Conservation (phyloP, 2,888 invertebrate genomes). For the Machimus rusticus region DNA sequence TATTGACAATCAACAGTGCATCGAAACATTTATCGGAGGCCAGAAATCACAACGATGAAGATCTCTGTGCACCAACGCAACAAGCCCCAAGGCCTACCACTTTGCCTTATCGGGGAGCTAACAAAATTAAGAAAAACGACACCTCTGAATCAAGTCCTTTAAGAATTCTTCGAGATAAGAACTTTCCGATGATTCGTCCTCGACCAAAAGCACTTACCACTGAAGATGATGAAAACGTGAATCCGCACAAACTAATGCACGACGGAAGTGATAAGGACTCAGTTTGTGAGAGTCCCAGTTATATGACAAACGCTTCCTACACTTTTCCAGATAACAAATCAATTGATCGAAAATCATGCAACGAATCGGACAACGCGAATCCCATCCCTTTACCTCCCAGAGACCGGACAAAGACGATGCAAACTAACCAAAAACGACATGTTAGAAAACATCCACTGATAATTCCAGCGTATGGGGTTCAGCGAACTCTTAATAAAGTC, state of each 20-base stretch:
- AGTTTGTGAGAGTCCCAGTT: conserved; percentile 62
- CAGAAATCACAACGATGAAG: background rate
- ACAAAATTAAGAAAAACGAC: conserved; percentile 26
- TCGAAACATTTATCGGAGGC: background rate
- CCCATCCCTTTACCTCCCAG: conserved; percentile 82
- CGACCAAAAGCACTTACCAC: conserved; percentile 38
- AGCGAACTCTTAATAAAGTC: conserved; percentile 70
- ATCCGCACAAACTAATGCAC: conserved; percentile 41
- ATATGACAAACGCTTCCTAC: conserved; percentile 58
- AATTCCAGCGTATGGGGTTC: conserved; percentile 72
- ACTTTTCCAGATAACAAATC: conserved; percentile 55
- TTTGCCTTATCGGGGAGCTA: conserved; percentile 57
- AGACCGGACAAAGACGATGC: conserved; percentile 72
- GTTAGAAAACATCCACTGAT: conserved; percentile 83
- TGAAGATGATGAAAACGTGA: conserved; percentile 48
- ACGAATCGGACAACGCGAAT: conserved; percentile 61
- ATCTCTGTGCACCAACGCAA: conserved; percentile 52
- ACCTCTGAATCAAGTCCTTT: conserved; percentile 49
- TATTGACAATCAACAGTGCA: background rate
- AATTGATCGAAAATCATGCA: background rate
- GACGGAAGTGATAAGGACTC: conserved; percentile 50
- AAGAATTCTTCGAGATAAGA: conserved; percentile 49
- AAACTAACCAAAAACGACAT: conserved; percentile 72
- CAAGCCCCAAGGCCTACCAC: conserved; percentile 60
- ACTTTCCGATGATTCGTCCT: conserved; percentile 48